These are phyloP conservation scores for Nycteola revayana DNA, from an alignment of 2,888 invertebrate species.

Conservation along the genomic window DNA sequence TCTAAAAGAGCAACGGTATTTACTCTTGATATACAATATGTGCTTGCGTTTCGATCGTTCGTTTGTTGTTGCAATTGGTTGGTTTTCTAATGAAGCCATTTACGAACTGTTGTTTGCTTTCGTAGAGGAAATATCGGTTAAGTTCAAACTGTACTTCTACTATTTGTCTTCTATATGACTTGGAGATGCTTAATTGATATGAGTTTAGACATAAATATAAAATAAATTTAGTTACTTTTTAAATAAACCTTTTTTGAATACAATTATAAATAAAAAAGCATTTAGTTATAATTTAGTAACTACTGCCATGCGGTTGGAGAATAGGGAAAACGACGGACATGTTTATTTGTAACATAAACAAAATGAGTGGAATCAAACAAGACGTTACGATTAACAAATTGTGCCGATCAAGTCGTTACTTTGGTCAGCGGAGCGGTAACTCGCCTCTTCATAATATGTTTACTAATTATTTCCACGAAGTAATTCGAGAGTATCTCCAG, in stretches of 20 bases:
- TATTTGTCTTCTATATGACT: too few relatives aligned
- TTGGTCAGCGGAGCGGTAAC: constrained; percentile 41
- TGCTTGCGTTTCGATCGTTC: constrained; percentile 9
- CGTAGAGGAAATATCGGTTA: too few relatives aligned
- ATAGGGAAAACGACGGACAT: too few relatives aligned
- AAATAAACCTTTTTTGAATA: too few relatives aligned
- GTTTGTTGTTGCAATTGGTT: constrained; percentile 9
- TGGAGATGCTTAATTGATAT: too few relatives aligned
- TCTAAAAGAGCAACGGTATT: constrained; percentile 22
- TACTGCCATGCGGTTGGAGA: too few relatives aligned
- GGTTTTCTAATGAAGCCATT: constrained; percentile 11
- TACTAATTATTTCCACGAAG: constrained; percentile 51
- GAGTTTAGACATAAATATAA: too few relatives aligned
- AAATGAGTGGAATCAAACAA: constrained; percentile 33
- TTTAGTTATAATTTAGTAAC: too few relatives aligned
- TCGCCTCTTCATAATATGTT: constrained; percentile 39
- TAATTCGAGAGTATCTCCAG: constrained; percentile 41
- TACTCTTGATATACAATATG: constrained; percentile 10
- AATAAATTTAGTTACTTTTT: too few relatives aligned
- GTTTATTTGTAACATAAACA: constrained; percentile 27
- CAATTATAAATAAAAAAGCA: too few relatives aligned
- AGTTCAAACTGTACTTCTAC: too few relatives aligned
- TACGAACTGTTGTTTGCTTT: not conserved
- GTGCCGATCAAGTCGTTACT: constrained; percentile 33
- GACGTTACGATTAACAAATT: constrained; percentile 38